Base-by-base conservation (phyloP, 2,113 vertebrate genomes). In the Ciconia boyciana region DNA sequence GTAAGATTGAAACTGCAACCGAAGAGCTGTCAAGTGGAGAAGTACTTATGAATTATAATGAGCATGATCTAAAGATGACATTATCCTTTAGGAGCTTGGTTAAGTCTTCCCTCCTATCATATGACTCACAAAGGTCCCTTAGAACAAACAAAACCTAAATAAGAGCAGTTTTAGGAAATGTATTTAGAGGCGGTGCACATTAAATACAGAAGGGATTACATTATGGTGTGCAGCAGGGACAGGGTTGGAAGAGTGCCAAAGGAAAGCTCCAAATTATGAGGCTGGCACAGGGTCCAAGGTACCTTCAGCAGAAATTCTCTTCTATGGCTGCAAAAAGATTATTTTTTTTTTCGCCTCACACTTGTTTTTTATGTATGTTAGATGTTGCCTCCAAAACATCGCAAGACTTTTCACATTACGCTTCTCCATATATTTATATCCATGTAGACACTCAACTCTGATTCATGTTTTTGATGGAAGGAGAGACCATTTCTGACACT, bases 31-130 rank as follows among this genome's bases (percentile, higher is more conserved):
- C 80, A 83, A 88, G 83, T 74, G 74, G 71, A 90, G 85, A 96
- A 95, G 93, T 75, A 77, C 43, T 91, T 87, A 93, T 88, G 83
- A 92, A 89, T 96, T 72, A 64, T 95, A 93, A 95, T 84, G 65
- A 92, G 49, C 7, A 11, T 85, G 86, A 92, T 94, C 79, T 89
- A 92, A 94, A 54, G 87, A 95, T 89, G 78, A 75, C 85, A 91
- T 96, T 96, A 89, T 80, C 76, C 88, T 94, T 79, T 49, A 49
- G 84, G 60, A 91, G 60, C 78, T 89, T 90, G 69, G 51, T 93
- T 94, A 95, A 94, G 88, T 94, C 77, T 89, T 89, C 41, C 74
- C 44, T 95, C 28, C 85, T 78, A 18, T 55, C 64, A 10, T 57
- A 58, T 65, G 85, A 86, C 44, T 94, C 5, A 61, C 39, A 93